Base-by-base conservation (phyloP, 2,888 invertebrate genomes). In the Alsophila aescularia region DNA sequence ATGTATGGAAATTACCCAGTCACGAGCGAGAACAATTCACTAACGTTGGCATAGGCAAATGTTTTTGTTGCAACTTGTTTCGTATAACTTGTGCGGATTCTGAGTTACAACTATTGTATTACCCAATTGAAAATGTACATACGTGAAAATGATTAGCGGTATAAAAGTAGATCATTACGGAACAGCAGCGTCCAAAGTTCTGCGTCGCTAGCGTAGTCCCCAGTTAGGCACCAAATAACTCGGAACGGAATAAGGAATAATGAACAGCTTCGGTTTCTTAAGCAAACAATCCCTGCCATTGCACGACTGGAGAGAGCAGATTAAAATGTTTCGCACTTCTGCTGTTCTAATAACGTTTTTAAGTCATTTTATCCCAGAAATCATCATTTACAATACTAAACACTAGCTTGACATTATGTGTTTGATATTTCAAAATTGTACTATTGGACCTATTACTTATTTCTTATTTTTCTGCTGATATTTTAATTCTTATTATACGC, bases 1-100 rank as follows among this genome's bases (percentile, higher is more conserved):
- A 91, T 91, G 90, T 91, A 91, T 91, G 91, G 90, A 91, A 90
- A 91, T 91, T 91, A 90, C 90, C 90, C 85, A 90, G 90, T 88
- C 90, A 90, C 89, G 82, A 83, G 86, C 90, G 87, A 88, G 90
- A 90, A 91, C 90, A 90, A 90, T 90, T 89, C 90, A 90, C 90
- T 90, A 89, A 88, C 89, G 79, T 83, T 75, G 87, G 85, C 89
- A 87, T 89, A 87, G 87, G 85, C 90, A 85, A 89, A 90, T 90
- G 89, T 90, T 90, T 90, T 90, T 88, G 90, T 88, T 89, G 86
- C 87, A 84, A 84, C 85, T 86, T 88, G 87, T 89, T 90, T 87
- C 81, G 73, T 77, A 66, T 79, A 79, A 82, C 80, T 81, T 81
- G 75, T 77, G 76, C 75, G 79, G 83, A 85, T 87, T 87, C 81